These are phyloP conservation scores for Dissostichus mawsoni DNA, from an alignment of 2,113 vertebrate genomes.

Conservation along the genomic window DNA sequence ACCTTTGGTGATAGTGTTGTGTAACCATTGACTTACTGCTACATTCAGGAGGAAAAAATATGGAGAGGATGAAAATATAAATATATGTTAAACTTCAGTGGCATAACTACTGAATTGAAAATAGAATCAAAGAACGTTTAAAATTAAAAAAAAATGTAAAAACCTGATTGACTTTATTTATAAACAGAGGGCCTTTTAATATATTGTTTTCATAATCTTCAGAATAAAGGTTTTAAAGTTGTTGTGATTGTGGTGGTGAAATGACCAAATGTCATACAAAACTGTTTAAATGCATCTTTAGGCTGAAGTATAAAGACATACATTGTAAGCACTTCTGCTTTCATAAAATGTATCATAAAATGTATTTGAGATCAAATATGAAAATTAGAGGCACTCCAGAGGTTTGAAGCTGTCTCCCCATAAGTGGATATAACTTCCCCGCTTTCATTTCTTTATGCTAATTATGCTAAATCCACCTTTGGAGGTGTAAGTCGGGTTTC, in stretches of 20 bases:
- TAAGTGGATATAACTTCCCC: not conserved
- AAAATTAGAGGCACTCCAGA: not conserved
- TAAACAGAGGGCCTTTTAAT: not conserved
- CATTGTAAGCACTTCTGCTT: not conserved
- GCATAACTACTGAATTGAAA: not conserved
- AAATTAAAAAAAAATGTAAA: too few species aligned
- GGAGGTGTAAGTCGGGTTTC: not conserved
- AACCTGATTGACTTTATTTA: not conserved
- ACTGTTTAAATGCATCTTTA: too few species aligned
- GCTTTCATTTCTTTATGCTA: slow-evolving; percentile 16
- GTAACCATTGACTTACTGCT: not conserved
- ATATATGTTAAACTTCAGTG: not conserved
- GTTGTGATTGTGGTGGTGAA: not conserved
- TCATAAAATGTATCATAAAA: not conserved
- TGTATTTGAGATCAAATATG: not conserved
- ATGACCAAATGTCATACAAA: not conserved
- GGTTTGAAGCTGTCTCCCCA: slow-evolving; percentile 4
- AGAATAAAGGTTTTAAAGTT: not conserved
- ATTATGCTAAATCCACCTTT: not conserved
- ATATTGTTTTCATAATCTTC: not conserved
- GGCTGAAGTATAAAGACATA: too few species aligned
- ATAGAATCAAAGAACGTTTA: too few species aligned
- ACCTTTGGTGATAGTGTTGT: not conserved
- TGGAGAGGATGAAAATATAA: not conserved
- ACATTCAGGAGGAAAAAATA: not conserved